phyloP scores from a whole-genome alignment of 2,888 invertebrate genomes.

The Erebia aethiops region DNA sequence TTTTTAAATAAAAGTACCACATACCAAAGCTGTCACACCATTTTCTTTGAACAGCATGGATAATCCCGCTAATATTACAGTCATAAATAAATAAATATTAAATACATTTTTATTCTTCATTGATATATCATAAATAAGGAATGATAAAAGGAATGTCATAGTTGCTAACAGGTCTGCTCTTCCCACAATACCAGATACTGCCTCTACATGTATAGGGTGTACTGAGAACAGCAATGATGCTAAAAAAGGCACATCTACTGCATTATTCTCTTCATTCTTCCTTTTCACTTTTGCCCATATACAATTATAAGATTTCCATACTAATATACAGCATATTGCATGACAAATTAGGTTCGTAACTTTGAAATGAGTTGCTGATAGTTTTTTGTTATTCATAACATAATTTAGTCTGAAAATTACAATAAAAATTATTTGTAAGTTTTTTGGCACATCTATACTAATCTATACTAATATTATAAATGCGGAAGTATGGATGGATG shows the following conservation, averaged over 20 bases:
- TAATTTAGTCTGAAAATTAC: constrained; percentile 85
- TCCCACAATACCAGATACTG: constrained; percentile 95
- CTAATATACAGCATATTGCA: constrained; percentile 71
- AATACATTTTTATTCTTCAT: constrained; percentile 42
- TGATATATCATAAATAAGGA: constrained; percentile 84
- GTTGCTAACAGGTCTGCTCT: constrained; percentile 95
- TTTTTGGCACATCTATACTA: background rate
- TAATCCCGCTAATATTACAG: constrained; percentile 76
- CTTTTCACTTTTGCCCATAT: constrained; percentile 45
- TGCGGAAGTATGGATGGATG: too few species aligned
- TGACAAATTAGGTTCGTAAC: constrained; percentile 90
- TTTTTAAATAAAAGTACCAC: constrained; percentile 50
- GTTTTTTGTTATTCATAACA: constrained; percentile 81
- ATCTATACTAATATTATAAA: too few species aligned
- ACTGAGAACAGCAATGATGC: constrained; percentile 91
- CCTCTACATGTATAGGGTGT: constrained; percentile 97
- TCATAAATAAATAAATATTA: constrained; percentile 52
- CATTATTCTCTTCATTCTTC: constrained; percentile 37
- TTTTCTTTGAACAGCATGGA: constrained; percentile 97
- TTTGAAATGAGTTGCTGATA: constrained; percentile 87
- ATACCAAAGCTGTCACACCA: constrained; percentile 94
- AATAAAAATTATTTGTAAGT: constrained; percentile 18
- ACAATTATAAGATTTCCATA: constrained; percentile 54
- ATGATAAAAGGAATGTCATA: constrained; percentile 87
- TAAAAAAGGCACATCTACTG: constrained; percentile 81